Evolutionary conservation across 2,888 invertebrate species (phyloP).

Genomic region (Gasteruption jaculator): DNA sequence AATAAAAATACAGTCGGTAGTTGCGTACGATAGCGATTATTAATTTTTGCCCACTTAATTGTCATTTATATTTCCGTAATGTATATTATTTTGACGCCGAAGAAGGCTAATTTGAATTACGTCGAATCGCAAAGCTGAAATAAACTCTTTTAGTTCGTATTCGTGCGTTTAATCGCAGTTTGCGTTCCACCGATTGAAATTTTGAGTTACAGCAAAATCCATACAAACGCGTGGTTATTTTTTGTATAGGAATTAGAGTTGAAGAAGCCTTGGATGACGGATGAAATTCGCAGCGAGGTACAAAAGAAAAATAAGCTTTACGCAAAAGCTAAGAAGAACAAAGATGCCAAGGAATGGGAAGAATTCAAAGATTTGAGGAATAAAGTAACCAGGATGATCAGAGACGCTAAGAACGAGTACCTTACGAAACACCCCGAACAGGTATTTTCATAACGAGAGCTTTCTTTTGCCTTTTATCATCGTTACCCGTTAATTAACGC

Average conservation of each 20-base stretch:
- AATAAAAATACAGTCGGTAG: too few species aligned
- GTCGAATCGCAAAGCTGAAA: neutral
- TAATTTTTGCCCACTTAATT: too few species aligned
- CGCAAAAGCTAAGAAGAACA: constrained; percentile 47
- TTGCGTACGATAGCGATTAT: too few species aligned
- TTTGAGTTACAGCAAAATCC: neutral
- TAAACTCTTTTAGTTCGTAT: neutral
- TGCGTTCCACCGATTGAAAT: too few species aligned
- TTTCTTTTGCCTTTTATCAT: constrained; percentile 4
- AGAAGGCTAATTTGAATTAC: neutral
- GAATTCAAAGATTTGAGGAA: constrained; percentile 48
- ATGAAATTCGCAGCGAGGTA: constrained; percentile 47
- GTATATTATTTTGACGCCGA: too few species aligned
- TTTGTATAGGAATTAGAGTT: constrained; percentile 41
- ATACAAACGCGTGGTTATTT: neutral
- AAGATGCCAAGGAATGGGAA: constrained; percentile 47
- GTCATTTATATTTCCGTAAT: too few species aligned
- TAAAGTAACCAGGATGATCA: constrained; percentile 49
- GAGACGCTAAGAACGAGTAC: constrained; percentile 48
- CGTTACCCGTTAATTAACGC: too few species aligned
- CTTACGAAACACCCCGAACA: constrained; percentile 45
- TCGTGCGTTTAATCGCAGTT: neutral
- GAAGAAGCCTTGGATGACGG: constrained; percentile 50
- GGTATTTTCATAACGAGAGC: constrained; percentile 35
- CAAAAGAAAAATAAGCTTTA: constrained; percentile 48